Conservation (phyloP, 2,113 vertebrate genomes). For the Lamprotornis superbus region DNA sequence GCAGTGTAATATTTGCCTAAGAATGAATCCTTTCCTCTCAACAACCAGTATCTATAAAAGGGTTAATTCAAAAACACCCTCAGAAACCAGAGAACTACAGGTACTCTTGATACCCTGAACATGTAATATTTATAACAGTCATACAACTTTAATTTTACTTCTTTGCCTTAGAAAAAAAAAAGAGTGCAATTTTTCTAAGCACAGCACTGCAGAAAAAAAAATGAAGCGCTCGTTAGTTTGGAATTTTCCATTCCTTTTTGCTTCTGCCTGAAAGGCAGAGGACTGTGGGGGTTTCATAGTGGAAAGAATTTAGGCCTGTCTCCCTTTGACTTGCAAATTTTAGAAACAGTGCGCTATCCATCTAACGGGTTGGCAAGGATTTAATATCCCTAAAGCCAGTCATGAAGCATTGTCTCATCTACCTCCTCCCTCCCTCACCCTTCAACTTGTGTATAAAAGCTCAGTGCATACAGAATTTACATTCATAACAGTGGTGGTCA, state of each 20-base stretch:
- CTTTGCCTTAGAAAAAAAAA: constrained; percentile 65
- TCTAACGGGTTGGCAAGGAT: constrained; percentile 28
- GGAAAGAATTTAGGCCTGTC: constrained; percentile 32
- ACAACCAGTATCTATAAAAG: constrained; percentile 37
- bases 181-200: constrained; percentile 61
- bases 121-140: constrained; percentile 82
- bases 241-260: constrained; percentile 73
- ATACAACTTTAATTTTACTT: constrained; percentile 82
- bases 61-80: constrained; percentile 65
- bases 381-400: constrained; percentile 17
- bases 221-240: constrained; percentile 62
- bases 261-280: constrained; percentile 54
- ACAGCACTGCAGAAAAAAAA: constrained; percentile 60
- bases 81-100: constrained; percentile 52
- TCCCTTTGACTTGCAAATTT: constrained; percentile 57
- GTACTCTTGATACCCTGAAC: constrained; percentile 68
- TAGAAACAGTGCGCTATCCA: neutral
- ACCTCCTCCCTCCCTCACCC: neutral
- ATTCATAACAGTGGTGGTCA: neutral
- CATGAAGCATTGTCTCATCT: constrained; percentile 5
- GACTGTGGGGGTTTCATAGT: constrained; percentile 23
- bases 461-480: neutral
- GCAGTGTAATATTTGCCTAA: neutral
- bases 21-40: neutral
- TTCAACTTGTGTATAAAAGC: neutral